Percentiles rank a stretch among this genome's conserved stretches.
These are phyloP conservation scores for Matsumyia berberina DNA, from an alignment of 2,888 invertebrate genomes.

Conservation along the genomic window DNA sequence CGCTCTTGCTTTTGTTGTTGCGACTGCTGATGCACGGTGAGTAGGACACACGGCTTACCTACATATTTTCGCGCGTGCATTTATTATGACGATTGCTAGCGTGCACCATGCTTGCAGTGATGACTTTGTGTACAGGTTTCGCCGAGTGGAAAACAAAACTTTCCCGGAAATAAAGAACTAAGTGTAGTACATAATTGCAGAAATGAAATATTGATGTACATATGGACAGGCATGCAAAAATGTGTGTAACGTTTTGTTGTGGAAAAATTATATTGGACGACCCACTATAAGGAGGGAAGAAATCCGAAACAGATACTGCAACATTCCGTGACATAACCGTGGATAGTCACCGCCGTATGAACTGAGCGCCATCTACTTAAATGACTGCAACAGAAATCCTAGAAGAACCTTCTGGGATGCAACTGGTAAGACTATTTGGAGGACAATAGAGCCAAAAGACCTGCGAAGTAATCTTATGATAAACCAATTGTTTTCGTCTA, in stretches of 20 bases:
- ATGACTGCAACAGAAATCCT: too few relatives aligned
- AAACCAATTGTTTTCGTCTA: too few relatives aligned
- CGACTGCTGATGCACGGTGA: conserved; percentile 16
- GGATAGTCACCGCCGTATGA: too few relatives aligned
- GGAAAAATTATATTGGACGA: too few relatives aligned
- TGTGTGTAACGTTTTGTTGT: not conserved
- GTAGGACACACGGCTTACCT: conserved; percentile 71
- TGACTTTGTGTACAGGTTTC: conserved; percentile 28
- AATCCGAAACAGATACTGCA: too few relatives aligned
- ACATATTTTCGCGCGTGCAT: conserved; percentile 54
- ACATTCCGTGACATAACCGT: too few relatives aligned
- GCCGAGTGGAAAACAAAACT: conserved; percentile 53
- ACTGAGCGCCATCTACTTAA: too few relatives aligned
- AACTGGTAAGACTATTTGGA: too few relatives aligned
- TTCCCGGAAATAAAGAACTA: conserved; percentile 71
- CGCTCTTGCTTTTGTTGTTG: conserved; percentile 23
- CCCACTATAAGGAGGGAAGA: too few relatives aligned
- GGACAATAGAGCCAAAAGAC: too few relatives aligned
- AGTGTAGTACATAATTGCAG: conserved; percentile 37
- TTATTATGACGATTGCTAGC: conserved; percentile 60
- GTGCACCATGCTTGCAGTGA: conserved; percentile 14
- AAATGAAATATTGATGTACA: not conserved
- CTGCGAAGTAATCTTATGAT: too few relatives aligned
- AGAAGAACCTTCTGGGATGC: too few relatives aligned
- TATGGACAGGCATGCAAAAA: not conserved